Base-by-base conservation (phyloP, 2,888 invertebrate genomes). In the Polymixis flavicincta region DNA sequence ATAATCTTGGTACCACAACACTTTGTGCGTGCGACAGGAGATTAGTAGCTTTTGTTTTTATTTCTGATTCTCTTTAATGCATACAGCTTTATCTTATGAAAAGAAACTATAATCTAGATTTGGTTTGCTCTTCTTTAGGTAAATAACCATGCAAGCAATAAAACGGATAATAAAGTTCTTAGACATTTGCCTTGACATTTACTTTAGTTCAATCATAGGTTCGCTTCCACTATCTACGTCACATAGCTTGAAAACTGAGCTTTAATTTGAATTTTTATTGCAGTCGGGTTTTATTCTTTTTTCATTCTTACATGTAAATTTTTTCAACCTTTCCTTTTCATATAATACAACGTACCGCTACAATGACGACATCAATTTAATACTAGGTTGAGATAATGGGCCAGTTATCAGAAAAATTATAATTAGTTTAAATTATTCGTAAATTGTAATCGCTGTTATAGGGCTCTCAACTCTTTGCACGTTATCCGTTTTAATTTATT, bases 11-110 rank as follows among this genome's bases (percentile, higher is more conserved):
- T 54, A 61, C 28, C 37, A 17, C 17, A 6, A 76, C 50, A 78
- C 32, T 28, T 45, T 42, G 42, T 54, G 59, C 52, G 11, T 14
- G 14, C 9, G 54, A 65, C 71, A 71, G 55, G 9, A 25, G 19
- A 76, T 71, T 57, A 67, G 17, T 45, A 42, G 50, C 9, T 55
- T 59, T 55, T 32, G 0, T 37, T 50, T 32, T 45, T 55, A 57
- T n/a, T 22, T 64, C 7, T 64, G 13, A 68, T 64, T 71, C 14
- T 19, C 19, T 75, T 69, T 32, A n/a, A 4, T 59, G 25, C 80
- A 72, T 54, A 17, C 37, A 50, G 17, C 7, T 55, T 65, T 54
- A 45, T 65, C 1, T 0, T 28, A 71, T 63, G 5, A 32, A 32
- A 59, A 52, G 1, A 8, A 42, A 45, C 0, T 5, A 11, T 1